These are phyloP conservation scores for Miniopterus natalensis DNA, from an alignment of 2,113 vertebrate species.

Conservation along the genomic window DNA sequence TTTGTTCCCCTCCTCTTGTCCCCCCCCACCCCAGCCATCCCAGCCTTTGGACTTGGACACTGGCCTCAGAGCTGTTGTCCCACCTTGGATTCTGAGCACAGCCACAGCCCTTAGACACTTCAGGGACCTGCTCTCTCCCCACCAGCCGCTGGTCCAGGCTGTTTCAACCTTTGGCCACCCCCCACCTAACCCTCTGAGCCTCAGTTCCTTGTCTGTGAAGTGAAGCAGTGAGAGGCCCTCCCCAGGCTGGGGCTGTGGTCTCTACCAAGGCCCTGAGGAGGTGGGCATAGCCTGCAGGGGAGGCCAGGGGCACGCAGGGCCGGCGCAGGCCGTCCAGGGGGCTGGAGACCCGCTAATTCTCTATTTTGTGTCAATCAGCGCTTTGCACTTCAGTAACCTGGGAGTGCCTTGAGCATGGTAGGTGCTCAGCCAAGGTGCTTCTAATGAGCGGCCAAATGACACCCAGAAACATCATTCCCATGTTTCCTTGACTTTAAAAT, in stretches of 20 bases:
- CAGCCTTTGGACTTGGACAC: background rate
- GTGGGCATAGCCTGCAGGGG: too few species aligned
- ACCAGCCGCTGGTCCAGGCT: background rate
- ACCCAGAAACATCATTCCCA: fast-evolving
- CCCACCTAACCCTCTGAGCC: background rate
- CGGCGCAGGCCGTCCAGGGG: background rate
- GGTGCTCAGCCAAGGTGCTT: fast-evolving
- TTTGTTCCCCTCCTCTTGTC: background rate
- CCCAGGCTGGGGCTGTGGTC: background rate
- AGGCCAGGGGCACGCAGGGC: fast-evolving
- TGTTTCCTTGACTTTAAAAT: background rate
- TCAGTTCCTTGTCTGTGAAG: background rate
- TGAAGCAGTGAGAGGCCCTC: background rate
- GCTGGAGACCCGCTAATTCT: fast-evolving
- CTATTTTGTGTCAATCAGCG: fast-evolving
- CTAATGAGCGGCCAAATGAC: fast-evolving
- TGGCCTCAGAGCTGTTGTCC: background rate
- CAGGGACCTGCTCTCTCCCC: background rate
- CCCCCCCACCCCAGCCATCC: too few species aligned
- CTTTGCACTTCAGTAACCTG: fast-evolving
- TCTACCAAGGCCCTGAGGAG: background rate
- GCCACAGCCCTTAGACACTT: too few species aligned
- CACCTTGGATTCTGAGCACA: background rate
- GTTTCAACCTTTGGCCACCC: too few species aligned
- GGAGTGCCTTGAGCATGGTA: background rate